Evolutionary conservation across 2,888 invertebrate genomes (phyloP).

Genomic region (Gymnoscelis rufifasciata): DNA sequence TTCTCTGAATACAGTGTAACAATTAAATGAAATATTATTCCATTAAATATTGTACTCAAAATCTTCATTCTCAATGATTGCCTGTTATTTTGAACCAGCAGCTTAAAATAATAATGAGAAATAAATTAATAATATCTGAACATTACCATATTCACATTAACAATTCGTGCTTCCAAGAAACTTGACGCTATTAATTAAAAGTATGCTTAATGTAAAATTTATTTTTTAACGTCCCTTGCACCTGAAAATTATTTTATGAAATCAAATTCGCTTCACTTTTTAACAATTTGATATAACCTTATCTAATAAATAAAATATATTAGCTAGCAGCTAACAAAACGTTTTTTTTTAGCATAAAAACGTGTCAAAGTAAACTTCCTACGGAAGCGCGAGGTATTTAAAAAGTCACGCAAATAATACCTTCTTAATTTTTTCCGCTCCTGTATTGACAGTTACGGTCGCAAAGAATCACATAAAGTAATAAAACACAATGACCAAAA

Average conservation of each 20-base stretch:
- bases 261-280: slow-evolving; percentile 21
- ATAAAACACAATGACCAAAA: slow-evolving; percentile 59
- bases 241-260: slow-evolving; percentile 23
- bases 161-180: no score
- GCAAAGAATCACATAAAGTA: slow-evolving; percentile 53
- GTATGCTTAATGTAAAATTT: no score
- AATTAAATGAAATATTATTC: no score
- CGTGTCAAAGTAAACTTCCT: slow-evolving; percentile 57
- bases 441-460: slow-evolving; percentile 66
- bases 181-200: no score
- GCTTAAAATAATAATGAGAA: no score
- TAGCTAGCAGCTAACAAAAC: no score
- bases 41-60: no score
- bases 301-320: slow-evolving; percentile 31
- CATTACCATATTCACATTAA: no score
- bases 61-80: no score
- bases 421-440: slow-evolving; percentile 65
- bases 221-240: neutral
- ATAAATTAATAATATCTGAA: no score
- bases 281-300: slow-evolving; percentile 16
- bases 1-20: no score
- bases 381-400: slow-evolving; percentile 41
- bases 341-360: slow-evolving; percentile 38
- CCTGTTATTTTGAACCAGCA: no score
- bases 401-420: slow-evolving; percentile 50